Conservation (phyloP, 2,113 vertebrate species). For the Mystacornis crossleyi region DNA sequence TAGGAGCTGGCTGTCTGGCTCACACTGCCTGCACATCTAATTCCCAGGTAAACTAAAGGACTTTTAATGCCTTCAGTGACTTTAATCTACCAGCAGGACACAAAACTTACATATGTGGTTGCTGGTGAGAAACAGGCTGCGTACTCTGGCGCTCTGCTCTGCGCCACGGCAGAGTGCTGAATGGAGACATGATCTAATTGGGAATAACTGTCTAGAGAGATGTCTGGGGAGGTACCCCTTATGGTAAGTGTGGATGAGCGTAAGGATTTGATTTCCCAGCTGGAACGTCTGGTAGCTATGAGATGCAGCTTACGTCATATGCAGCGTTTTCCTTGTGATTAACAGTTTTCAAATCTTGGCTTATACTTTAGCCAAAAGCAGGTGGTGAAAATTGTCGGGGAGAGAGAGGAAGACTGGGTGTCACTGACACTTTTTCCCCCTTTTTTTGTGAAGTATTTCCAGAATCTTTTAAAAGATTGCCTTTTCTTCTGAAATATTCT, state of each 20-base stretch:
- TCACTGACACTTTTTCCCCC: neutral
- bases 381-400: neutral
- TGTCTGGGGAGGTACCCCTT: neutral
- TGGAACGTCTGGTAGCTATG: neutral
- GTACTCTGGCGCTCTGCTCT: neutral
- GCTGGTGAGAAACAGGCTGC: neutral
- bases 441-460: neutral
- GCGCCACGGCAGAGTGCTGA: neutral
- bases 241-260: neutral
- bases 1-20: neutral
- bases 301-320: neutral
- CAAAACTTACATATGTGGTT: neutral
- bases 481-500: neutral
- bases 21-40: neutral
- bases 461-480: neutral
- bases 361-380: neutral
- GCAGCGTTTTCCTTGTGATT: neutral
- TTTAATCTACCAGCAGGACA: neutral
- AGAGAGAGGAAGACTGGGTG: neutral
- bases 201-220: neutral
- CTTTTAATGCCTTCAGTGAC: neutral
- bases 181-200: neutral
- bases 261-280: neutral
- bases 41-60: neutral
- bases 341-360: slow-evolving; percentile 1